These are phyloP conservation scores for Anolis sagrei DNA, from an alignment of 2,113 vertebrate species.

Conservation along the genomic window DNA sequence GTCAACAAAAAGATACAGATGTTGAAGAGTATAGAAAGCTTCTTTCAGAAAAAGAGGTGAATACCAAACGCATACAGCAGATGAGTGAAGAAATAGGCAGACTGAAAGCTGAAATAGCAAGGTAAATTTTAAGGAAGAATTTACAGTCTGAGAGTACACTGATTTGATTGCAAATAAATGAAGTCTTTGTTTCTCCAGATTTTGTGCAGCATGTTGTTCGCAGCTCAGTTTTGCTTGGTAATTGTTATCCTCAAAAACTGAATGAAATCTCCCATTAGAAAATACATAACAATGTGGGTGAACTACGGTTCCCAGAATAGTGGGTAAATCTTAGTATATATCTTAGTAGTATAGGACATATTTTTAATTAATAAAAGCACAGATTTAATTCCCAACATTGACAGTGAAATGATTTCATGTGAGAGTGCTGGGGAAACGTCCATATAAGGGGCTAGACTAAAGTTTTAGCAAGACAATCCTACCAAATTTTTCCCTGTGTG, in stretches of 20 bases:
- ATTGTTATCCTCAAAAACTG: background rate
- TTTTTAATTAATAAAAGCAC: too few relatives aligned
- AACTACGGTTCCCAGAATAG: too few relatives aligned
- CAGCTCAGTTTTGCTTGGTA: background rate
- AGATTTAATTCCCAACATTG: background rate
- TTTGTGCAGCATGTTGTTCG: slow-evolving; percentile 14
- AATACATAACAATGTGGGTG: too few relatives aligned
- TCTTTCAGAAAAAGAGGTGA: slow-evolving; percentile 89
- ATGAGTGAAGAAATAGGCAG: slow-evolving; percentile 88
- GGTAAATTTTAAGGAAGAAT: slow-evolving; percentile 69
- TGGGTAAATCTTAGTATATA: too few relatives aligned
- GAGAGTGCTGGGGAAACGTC: background rate
- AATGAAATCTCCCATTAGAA: too few relatives aligned
- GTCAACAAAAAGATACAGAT: slow-evolving; percentile 94
- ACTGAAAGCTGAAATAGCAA: slow-evolving; percentile 88
- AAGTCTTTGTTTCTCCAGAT: background rate
- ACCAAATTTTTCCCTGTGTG: background rate
- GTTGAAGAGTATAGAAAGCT: slow-evolving; percentile 94
- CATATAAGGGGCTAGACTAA: background rate
- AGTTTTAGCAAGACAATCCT: background rate
- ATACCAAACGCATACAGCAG: slow-evolving; percentile 92
- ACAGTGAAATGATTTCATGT: background rate
- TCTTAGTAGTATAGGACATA: too few relatives aligned
- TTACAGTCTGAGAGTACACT: background rate
- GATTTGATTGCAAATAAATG: too few relatives aligned